Evolutionary conservation across 2,113 vertebrate genomes (phyloP).

Genomic region (Laticauda laticaudata): DNA sequence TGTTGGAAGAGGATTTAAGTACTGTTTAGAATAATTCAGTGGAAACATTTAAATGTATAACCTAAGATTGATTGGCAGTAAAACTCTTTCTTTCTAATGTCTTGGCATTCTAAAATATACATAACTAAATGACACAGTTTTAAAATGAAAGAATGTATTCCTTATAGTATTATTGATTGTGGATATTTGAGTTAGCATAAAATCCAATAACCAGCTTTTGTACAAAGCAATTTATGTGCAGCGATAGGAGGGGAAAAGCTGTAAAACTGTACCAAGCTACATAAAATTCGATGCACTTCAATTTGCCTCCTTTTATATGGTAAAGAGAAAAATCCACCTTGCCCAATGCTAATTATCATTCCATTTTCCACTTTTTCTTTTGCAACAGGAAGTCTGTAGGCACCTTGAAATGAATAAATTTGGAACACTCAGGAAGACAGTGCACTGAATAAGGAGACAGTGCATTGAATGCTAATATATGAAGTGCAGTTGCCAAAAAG

Average conservation of each 20-base stretch:
- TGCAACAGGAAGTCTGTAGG: slow-evolving; percentile 16
- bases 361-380: not conserved
- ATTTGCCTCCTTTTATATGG: slow-evolving; percentile 16
- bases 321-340: slow-evolving; percentile 15
- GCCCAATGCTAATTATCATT: slow-evolving; percentile 11
- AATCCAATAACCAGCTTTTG: slow-evolving; percentile 25
- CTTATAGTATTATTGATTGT: slow-evolving; percentile 13
- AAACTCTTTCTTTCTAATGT: not conserved
- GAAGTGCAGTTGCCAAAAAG: not conserved
- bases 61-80: not conserved
- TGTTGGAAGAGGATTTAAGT: not conserved
- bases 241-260: slow-evolving; percentile 6
- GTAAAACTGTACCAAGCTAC: slow-evolving; percentile 26
- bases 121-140: not conserved
- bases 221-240: slow-evolving; percentile 9
- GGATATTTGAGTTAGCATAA: slow-evolving; percentile 7
- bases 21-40: not conserved
- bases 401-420: slow-evolving; percentile 33
- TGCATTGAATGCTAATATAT: slow-evolving; percentile 2
- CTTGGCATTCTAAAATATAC: not conserved
- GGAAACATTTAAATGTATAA: not conserved
- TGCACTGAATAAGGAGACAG: not conserved
- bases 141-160: slow-evolving; percentile 17
- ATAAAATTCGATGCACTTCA: slow-evolving; percentile 36
- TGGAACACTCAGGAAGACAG: not conserved